Evolutionary conservation across 2,888 invertebrate genomes (phyloP), one percentile per base, ranked within the genome.

Genomic region (Bombyx huttoni): DNA sequence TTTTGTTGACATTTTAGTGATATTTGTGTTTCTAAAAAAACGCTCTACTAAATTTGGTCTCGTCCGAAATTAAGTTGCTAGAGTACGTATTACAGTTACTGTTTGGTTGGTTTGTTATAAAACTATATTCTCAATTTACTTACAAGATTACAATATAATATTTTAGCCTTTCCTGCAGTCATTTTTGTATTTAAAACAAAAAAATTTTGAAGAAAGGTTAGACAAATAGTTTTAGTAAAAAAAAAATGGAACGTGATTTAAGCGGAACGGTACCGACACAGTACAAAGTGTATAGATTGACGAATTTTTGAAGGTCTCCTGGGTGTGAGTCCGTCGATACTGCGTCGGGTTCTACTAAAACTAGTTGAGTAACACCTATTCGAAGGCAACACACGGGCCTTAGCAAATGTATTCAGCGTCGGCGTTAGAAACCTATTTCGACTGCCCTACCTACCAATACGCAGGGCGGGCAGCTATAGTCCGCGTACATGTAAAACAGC

Each of bases 401-500:
- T 68, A 74, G 75, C 73, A 79, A 84, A 84, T 82, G 78, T 84
- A 83, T 83, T 81, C 78, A 71, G 73, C 81, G 80, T 78, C 81
- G 78, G 75, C 68, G 79, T 74, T 72, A 78, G 74, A 76, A 81
- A 80, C 85, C 79, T 83, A 84, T 82, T 81, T 78, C 77, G 76
- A 75, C 81, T 75, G 75, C 76, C 75, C 78, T 82, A 81, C 82
- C 81, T 82, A 84, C 86, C 82, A 68, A 85, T 81, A 83, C 78
- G 77, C 71, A 76, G 76, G 77, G 81, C 74, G 81, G 81, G 73
- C 78, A 76, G 81, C 82, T 80, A 81, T 78, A 83, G 84, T 76
- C 81, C 77, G 75, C 81, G 82, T 83, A 86, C 87, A 87, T 87
- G 87, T 87, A 87, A 87, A 87, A 86, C 85, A 87, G 86, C 78